Evolutionary conservation across 2,113 vertebrate species (phyloP), one percentile per base, ranked within the genome.

Genomic region (Saguinus imperator): DNA sequence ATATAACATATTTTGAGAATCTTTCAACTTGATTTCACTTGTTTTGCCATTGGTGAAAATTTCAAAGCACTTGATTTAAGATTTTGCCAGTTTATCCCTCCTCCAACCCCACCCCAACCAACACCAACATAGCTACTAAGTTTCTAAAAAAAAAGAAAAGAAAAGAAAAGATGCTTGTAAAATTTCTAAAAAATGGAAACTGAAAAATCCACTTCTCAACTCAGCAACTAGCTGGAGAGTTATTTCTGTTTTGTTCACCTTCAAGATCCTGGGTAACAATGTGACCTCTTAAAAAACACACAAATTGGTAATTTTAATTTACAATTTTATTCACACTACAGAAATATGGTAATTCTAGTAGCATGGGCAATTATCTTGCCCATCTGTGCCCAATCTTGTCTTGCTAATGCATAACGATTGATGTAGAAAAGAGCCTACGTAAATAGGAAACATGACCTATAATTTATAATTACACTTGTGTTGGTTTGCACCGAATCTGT

Each of bases 231-330:
- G 17, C 16, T 57, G 48, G 84, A 76, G 89, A 76, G 43, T 57
- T 96, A 72, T 97, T 97, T 97, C 83, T 87, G 21, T 66, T 97
- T 88, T 94, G 14, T 81, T 84, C 37, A 80, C 9, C 64, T 68
- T 61, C 35, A 94, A 52, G 21, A 52, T 89, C 72, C 68, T 45
- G 23, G 68, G 32, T 79, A 73, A 90, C 68, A 87, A 91, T 87
- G 64, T 94, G 81, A 80, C 76, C 58, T 94, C 92, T 92, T 18
- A 37, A 91, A 96, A 94, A 83, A 94, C 68, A 64, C 14, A 80
- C 18, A 45, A 72, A 89, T 88, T 91, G 93, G 45, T 66, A 80
- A 20, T 96, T 96, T 94, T 89, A 96, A 96, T 96, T 92, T 95
- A 89, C 52, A 87, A 50, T 95, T 95, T 94, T 70, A 95, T 94